Conservation (phyloP, 2,888 invertebrate genomes). For the Seira ritae region DNA sequence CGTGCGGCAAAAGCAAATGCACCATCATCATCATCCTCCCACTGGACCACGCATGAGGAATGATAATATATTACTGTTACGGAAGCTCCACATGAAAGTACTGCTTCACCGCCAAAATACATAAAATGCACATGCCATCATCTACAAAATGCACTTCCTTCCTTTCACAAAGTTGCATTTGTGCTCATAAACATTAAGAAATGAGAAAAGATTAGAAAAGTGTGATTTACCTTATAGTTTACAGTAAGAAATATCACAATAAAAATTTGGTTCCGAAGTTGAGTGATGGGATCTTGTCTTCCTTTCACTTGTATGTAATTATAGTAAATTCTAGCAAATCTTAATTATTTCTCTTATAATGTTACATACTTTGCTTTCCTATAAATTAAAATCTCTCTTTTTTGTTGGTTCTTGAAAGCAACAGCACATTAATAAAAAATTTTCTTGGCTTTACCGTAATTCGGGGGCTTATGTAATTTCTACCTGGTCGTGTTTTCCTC, state of each 20-base stretch:
- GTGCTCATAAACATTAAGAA: not conserved
- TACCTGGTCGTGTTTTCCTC: too few species aligned
- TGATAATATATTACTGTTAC: too few species aligned
- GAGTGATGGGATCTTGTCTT: conserved; percentile 63
- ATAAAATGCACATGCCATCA: too few species aligned
- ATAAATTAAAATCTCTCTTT: not conserved
- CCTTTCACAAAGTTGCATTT: conserved; percentile 13
- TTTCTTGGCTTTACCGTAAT: too few species aligned
- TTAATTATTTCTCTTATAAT: too few species aligned
- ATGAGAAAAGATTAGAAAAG: conserved; percentile 14
- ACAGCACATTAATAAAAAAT: conserved; percentile 17
- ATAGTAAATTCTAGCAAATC: too few species aligned
- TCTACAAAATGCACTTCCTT: conserved; percentile 32
- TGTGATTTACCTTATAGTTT: conserved; percentile 58
- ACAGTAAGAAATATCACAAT: conserved; percentile 73
- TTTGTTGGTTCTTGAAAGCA: conserved; percentile 59
- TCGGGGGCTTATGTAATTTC: too few species aligned
- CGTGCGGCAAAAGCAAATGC: too few species aligned
- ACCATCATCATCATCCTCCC: too few species aligned
- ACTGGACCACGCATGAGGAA: conserved; percentile 31
- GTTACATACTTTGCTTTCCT: too few species aligned
- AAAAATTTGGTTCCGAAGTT: conserved; percentile 73
- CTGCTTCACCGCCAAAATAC: too few species aligned
- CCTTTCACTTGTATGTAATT: not conserved
- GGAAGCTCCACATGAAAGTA: too few species aligned